phyloP scores from a whole-genome alignment of 2,113 vertebrate species.

The Ctenodactylus gundi region DNA sequence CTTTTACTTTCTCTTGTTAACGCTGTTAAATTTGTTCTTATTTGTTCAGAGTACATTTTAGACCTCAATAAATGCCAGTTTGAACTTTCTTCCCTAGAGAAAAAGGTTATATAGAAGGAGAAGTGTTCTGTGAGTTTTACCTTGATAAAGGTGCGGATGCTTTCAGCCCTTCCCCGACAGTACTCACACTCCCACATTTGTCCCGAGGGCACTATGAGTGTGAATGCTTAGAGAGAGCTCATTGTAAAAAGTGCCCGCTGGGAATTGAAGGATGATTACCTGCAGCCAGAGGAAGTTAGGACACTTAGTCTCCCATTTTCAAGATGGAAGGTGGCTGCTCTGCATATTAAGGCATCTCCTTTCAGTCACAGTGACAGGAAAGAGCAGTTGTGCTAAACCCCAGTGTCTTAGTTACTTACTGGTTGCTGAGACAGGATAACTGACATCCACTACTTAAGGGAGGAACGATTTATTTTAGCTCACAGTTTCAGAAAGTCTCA shows the following conservation, averaged over 20 bases:
- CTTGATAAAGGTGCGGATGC: neutral
- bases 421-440: no score
- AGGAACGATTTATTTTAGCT: no score
- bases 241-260: accelerated
- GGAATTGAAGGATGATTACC: neutral
- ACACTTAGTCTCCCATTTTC: neutral
- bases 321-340: neutral
- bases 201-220: neutral
- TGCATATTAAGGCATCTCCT: neutral
- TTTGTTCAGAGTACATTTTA: neutral
- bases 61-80: neutral
- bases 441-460: no score
- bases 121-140: neutral
- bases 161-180: neutral
- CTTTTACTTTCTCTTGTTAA: neutral
- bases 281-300: neutral
- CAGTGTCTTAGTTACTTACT: no score
- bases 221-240: neutral
- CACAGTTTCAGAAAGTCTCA: no score
- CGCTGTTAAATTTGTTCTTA: neutral
- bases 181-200: neutral
- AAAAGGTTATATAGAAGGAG: neutral
- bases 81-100: neutral
- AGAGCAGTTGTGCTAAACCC: neutral
- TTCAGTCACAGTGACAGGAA: neutral